phyloP scores from a whole-genome alignment of 2,113 vertebrate species.

The Globicephala melas region DNA sequence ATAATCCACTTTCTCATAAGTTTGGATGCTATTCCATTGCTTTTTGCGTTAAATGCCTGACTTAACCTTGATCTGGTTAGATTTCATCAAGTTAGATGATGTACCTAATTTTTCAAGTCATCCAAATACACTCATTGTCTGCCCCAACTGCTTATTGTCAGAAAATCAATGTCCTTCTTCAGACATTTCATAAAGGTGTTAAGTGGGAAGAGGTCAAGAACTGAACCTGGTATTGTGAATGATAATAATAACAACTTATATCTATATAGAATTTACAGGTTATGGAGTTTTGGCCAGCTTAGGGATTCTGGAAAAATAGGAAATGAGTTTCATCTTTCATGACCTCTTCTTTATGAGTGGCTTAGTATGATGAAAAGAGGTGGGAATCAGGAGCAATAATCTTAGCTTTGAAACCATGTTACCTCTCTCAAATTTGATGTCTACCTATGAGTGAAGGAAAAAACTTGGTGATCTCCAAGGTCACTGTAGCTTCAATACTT shows the following conservation, averaged over 20 bases:
- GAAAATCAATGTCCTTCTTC: conserved; percentile 46
- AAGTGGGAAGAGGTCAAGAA: conserved; percentile 24
- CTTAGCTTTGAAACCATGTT: conserved; percentile 20
- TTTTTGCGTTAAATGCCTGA: neutral
- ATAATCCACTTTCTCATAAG: neutral
- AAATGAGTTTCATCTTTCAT: conserved; percentile 52
- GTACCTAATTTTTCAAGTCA: neutral
- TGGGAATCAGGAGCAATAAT: neutral
- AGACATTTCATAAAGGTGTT: conserved; percentile 37
- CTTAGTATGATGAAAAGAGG: conserved; percentile 27
- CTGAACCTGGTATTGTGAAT: neutral
- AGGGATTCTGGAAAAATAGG: conserved; percentile 33
- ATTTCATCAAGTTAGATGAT: conserved; percentile 30
- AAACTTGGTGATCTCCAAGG: neutral
- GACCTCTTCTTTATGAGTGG: conserved; percentile 39
- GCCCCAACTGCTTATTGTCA: neutral
- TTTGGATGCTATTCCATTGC: neutral
- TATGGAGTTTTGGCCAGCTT: conserved; percentile 34
- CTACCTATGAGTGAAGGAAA: neutral
- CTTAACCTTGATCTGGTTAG: conserved; percentile 29
- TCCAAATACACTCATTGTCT: neutral
- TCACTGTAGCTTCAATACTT: neutral
- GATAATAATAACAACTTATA: conserved; percentile 20
- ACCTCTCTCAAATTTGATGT: conserved; percentile 38
- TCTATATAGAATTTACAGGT: neutral